phyloP scores from a whole-genome alignment of 1,140 invertebrate species.

The Diplogasteroides magnus region DNA sequence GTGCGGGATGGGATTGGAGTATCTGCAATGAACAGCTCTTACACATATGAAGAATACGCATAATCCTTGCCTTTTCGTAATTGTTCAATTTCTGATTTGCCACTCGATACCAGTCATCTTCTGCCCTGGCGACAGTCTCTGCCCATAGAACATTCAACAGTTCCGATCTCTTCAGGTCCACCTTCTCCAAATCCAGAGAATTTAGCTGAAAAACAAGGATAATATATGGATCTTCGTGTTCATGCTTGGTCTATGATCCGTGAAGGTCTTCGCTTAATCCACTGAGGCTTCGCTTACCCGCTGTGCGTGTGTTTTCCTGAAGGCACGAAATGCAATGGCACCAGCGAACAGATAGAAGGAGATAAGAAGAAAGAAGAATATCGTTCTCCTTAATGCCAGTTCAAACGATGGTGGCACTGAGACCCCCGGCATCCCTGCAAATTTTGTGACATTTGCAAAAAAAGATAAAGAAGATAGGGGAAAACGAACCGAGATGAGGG shows the following conservation, averaged over 20 bases:
- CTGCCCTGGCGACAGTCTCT: slow-evolving; percentile 29
- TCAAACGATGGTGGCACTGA: background rate
- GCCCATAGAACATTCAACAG: slow-evolving; percentile 33
- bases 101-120: slow-evolving; percentile 27
- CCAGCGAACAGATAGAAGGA: background rate
- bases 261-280: too few species aligned
- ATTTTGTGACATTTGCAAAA: too few species aligned
- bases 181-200: background rate
- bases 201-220: background rate
- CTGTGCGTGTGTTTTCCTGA: too few species aligned
- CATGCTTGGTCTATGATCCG: background rate
- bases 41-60: background rate
- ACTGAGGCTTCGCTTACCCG: background rate
- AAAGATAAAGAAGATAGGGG: too few species aligned
- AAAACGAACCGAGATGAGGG: too few species aligned
- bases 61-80: slow-evolving; percentile 20
- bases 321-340: background rate
- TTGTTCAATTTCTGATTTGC: slow-evolving; percentile 31
- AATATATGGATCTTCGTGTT: too few species aligned
- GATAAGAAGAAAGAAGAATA: background rate
- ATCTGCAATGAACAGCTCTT: slow-evolving; percentile 6
- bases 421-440: too few species aligned
- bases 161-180: slow-evolving; percentile 22
- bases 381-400: background rate
- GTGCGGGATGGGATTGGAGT: slow-evolving; percentile 9